phyloP scores from a whole-genome alignment of 2,113 vertebrate genomes.

The Xiphophorus hellerii region DNA sequence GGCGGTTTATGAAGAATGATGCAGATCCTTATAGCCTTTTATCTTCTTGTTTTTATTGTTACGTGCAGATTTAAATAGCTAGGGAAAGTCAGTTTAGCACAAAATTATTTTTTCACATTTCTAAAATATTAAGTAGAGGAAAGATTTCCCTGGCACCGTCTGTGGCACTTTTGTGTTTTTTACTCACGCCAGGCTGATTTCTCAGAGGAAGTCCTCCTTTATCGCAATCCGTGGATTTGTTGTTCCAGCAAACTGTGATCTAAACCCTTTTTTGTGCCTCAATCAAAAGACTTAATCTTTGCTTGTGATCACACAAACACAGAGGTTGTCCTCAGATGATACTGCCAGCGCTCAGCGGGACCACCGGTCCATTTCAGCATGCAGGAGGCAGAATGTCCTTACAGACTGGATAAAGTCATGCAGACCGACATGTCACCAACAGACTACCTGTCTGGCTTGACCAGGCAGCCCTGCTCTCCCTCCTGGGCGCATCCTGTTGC shows the following conservation, averaged over 20 bases:
- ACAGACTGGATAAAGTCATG: neutral
- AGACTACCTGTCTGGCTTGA: constrained; percentile 38
- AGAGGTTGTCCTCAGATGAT: constrained; percentile 26
- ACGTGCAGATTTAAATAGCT: neutral
- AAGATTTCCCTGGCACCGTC: neutral
- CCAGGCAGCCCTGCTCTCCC: constrained; percentile 19
- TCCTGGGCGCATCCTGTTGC: constrained; percentile 5
- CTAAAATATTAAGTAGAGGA: neutral
- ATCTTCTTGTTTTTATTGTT: neutral
- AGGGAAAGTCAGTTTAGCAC: neutral
- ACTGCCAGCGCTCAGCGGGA: constrained; percentile 37
- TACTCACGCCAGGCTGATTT: neutral
- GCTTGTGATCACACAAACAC: constrained; percentile 34
- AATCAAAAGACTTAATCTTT: constrained; percentile 31
- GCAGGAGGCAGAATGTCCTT: neutral
- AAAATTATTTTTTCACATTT: neutral
- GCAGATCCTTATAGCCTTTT: no score
- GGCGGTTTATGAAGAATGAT: no score
- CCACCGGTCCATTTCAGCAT: constrained; percentile 1
- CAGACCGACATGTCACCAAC: neutral
- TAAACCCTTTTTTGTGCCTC: constrained; percentile 15
- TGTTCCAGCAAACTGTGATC: constrained; percentile 37
- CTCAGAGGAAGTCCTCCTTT: constrained; percentile 23
- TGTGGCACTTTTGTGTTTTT: neutral
- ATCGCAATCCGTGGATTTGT: constrained; percentile 14